Percentiles rank a stretch among this genome's conserved stretches.
phyloP scores from a whole-genome alignment of 2,113 vertebrate genomes.

The Illadopsis cleaveri region DNA sequence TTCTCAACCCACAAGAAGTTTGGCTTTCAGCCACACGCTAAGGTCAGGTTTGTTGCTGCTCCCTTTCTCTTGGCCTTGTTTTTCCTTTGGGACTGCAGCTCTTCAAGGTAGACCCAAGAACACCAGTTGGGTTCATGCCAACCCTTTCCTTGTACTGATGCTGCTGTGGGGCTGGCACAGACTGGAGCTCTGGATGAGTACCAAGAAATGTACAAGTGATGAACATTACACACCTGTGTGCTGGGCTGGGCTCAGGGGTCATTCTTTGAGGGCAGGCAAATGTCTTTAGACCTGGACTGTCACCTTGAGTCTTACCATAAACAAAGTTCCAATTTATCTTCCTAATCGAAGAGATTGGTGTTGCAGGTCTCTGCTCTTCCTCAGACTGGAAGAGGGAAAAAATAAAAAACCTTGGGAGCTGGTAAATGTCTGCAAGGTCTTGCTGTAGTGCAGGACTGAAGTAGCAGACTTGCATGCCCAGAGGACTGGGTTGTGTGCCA shows the following conservation, averaged over 20 bases:
- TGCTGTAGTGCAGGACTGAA: neutral
- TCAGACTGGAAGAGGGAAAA: neutral
- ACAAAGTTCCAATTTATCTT: neutral
- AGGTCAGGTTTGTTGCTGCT: neutral
- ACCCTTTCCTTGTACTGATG: neutral
- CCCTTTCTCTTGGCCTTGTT: neutral
- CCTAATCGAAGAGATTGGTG: neutral
- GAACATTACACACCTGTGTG: accelerated
- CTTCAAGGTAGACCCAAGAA: neutral
- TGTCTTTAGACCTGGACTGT: neutral
- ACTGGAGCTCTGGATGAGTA: neutral
- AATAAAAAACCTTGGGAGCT: neutral
- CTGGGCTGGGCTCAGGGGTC: neutral
- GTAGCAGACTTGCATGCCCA: neutral
- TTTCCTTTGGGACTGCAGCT: neutral
- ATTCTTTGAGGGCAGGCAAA: neutral
- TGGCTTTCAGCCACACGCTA: neutral
- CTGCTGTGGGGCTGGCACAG: neutral
- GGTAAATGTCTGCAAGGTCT: neutral
- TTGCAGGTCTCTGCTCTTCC: neutral
- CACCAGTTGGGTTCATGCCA: neutral
- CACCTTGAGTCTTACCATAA: neutral
- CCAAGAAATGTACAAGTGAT: neutral
- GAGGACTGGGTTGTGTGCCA: neutral
- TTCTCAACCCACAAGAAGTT: neutral